Conservation (phyloP, 2,113 vertebrate species). For the Hemibagrus wyckioides region DNA sequence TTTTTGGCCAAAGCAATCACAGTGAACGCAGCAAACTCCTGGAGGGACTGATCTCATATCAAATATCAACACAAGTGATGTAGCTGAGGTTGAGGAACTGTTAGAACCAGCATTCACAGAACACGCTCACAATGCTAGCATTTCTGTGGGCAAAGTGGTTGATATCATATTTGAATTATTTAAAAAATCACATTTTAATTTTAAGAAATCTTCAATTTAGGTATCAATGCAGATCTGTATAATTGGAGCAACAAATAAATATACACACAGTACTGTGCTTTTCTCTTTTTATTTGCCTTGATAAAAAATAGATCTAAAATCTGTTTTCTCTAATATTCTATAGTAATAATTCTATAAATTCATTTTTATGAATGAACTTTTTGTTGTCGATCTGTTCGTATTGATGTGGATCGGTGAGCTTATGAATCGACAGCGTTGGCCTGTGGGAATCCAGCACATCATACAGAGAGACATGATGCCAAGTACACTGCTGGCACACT, state of each 20-base stretch:
- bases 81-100: too few species aligned
- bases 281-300: neutral
- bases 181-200: too few species aligned
- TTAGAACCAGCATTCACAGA: too few species aligned
- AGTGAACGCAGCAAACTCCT: too few species aligned
- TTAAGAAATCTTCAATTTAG: too few species aligned
- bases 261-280: neutral
- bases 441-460: constrained; percentile 23
- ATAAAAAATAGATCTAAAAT: neutral
- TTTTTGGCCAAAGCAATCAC: too few species aligned
- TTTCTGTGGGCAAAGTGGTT: neutral
- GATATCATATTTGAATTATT: neutral
- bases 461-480: neutral
- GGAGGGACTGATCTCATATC: too few species aligned
- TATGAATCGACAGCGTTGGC: neutral
- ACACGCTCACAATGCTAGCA: too few species aligned
- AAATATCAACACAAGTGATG: too few species aligned
- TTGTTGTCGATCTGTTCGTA: neutral
- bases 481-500: constrained; percentile 3
- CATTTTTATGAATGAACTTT: neutral
- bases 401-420: neutral
- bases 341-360: neutral
- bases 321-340: neutral
- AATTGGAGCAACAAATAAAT: neutral
- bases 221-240: neutral